Percentiles rank a stretch among this genome's conserved stretches.
Conservation (phyloP, 1,140 invertebrate species). For the Augochlora pura region DNA sequence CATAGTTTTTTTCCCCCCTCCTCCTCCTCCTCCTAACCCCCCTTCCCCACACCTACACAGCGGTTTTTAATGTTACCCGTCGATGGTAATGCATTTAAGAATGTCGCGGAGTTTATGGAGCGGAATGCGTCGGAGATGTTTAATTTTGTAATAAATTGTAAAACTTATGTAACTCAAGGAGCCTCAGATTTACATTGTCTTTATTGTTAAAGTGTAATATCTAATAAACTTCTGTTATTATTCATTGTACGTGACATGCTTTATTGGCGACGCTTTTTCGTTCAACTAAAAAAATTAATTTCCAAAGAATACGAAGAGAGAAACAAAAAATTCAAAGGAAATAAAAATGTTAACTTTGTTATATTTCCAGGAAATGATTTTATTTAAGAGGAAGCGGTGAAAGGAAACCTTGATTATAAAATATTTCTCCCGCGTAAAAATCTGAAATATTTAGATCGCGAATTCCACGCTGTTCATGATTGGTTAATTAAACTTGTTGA, state of each 20-base stretch:
- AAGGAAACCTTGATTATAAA: too few species aligned
- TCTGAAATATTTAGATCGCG: too few species aligned
- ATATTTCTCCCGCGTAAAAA: too few species aligned
- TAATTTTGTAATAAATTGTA: constrained; percentile 60
- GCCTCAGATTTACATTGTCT: constrained; percentile 55
- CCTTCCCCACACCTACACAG: not conserved
- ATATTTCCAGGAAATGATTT: too few species aligned
- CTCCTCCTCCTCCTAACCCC: too few species aligned
- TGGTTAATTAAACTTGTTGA: too few species aligned
- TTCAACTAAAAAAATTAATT: too few species aligned
- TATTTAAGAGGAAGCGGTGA: too few species aligned
- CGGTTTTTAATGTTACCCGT: constrained; percentile 52
- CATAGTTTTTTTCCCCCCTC: constrained; percentile 5
- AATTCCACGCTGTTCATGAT: too few species aligned
- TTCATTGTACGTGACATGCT: constrained; percentile 32
- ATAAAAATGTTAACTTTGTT: too few species aligned
- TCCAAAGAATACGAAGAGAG: too few species aligned
- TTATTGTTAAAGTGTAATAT: constrained; percentile 63
- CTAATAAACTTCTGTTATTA: constrained; percentile 63
- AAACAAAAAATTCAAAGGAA: too few species aligned
- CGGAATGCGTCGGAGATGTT: constrained; percentile 46
- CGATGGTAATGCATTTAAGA: constrained; percentile 50
- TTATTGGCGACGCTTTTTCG: not conserved
- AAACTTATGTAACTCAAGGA: constrained; percentile 54
- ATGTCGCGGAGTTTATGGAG: constrained; percentile 28